These are phyloP conservation scores for Cisticola juncidis DNA, from an alignment of 2,113 vertebrate genomes.

Conservation along the genomic window DNA sequence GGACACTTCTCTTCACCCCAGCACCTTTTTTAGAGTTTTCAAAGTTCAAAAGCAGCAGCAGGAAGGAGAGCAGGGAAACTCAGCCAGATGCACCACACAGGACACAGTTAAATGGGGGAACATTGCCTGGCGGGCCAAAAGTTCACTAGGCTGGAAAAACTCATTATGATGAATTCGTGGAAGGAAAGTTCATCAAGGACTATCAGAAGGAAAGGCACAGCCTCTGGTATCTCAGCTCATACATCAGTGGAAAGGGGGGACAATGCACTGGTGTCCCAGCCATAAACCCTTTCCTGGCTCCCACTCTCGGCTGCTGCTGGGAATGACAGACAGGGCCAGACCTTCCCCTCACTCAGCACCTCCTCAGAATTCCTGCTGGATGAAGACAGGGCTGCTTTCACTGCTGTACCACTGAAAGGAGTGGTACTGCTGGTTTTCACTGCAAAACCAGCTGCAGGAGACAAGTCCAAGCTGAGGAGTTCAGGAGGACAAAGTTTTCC, in stretches of 20 bases:
- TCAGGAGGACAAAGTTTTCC: not conserved
- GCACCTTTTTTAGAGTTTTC: not conserved
- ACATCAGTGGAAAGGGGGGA: not conserved
- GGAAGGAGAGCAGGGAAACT: not conserved
- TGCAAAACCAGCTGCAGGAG: not conserved
- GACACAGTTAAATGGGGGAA: not conserved
- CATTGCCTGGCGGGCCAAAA: not conserved
- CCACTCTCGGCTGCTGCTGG: not conserved
- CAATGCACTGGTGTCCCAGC: not conserved
- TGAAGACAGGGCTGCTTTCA: not conserved
- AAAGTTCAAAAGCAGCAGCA: not conserved
- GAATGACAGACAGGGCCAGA: accelerated
- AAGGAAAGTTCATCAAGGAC: not conserved
- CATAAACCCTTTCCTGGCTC: not conserved
- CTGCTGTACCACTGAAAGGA: accelerated
- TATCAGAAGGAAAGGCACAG: not conserved
- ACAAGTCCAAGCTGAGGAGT: not conserved
- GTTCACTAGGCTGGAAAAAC: slow-evolving; percentile 15
- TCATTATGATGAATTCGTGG: not conserved
- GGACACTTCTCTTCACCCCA: not conserved
- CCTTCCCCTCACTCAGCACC: not conserved
- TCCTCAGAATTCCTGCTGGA: not conserved
- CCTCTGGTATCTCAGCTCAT: not conserved
- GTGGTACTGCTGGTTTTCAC: too few relatives aligned
- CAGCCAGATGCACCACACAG: not conserved